Evolutionary conservation across 2,888 invertebrate species (phyloP), one percentile per base, ranked within the genome.

Genomic region (Aspidiotus rigidus): DNA sequence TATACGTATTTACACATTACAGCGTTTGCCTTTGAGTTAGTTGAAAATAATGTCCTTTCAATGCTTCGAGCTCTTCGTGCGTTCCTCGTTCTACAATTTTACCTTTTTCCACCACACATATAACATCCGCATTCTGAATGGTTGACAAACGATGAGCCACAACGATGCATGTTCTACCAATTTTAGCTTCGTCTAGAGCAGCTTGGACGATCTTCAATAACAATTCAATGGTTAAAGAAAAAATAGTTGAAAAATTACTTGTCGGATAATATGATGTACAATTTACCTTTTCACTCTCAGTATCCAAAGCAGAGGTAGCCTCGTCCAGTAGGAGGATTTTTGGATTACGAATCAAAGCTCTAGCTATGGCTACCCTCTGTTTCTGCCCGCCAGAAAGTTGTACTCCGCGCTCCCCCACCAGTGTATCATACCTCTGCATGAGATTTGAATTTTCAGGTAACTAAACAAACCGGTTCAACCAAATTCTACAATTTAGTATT

Each of bases 111-210:
- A 89, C 79, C 7, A 89, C 89, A 76, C 86, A 87, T 74, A 90
- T 89, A 69, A 81, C 75, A 79, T 93, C 90, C 0, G 90, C 89
- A 76, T 90, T 89, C 72, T 89, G 84, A 64, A 93, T 86, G 0
- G 93, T 92, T 69, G 90, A 89, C 61, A 93, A 80, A 69, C 93
- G 82, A 78, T 93, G 93, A 0, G 93, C 93, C 74, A 93, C 92
- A 74, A 88, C 86, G 44, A 93, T 86, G 72, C 90, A 92, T 0
- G 93, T 93, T 71, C 92, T 83, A 0, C 90, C 91, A 57, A 84
- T 82, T 74, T 87, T 86, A 0, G 92, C 93, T 69, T 83, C 83
- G 77, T 93, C 91, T 69, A 94, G 78, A 0, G 93, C 92, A 76
- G 88, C 89, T 82, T 94, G 93, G 1, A 94, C 93, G 72, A 91